Percentiles rank a stretch among this genome's conserved stretches.
Conservation (phyloP, 2,888 invertebrate genomes). For the Plutella xylostella region DNA sequence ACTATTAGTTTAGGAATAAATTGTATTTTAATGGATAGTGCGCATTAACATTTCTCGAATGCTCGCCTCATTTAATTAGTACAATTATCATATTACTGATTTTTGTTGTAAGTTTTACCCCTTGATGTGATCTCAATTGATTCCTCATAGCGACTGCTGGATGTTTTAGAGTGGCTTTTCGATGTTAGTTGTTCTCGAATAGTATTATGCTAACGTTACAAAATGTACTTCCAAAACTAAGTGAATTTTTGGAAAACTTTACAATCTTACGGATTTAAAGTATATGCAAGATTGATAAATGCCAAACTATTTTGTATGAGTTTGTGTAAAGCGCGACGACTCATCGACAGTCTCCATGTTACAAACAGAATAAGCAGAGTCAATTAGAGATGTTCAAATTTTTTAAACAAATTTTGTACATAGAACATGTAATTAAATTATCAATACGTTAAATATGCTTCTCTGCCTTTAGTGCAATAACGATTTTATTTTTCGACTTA, state of each 20-base stretch:
- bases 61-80: slow-evolving; percentile 41
- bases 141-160: slow-evolving; percentile 30
- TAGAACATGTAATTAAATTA: not conserved
- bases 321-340: too few species aligned
- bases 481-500: slow-evolving; percentile 23
- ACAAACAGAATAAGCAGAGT: slow-evolving; percentile 23
- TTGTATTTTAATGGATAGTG: slow-evolving; percentile 23
- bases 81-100: slow-evolving; percentile 55
- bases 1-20: not conserved
- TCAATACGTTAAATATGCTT: not conserved
- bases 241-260: not conserved
- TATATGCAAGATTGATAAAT: not conserved
- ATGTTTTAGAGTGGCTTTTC: not conserved
- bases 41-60: slow-evolving; percentile 61
- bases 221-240: not conserved
- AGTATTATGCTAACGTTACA: not conserved
- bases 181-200: not conserved
- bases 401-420: slow-evolving; percentile 24
- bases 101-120: slow-evolving; percentile 48
- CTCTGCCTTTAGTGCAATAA: slow-evolving; percentile 11
- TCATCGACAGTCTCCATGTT: not conserved
- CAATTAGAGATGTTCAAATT: slow-evolving; percentile 55
- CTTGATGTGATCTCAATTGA: slow-evolving; percentile 52
- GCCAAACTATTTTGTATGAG: not conserved
- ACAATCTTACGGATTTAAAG: not conserved